Percentiles rank a stretch among this genome's conserved stretches.
Evolutionary conservation across 2,797 vertebrate genomes (phyloP).

Genomic region (Enteromius viviparus): DNA sequence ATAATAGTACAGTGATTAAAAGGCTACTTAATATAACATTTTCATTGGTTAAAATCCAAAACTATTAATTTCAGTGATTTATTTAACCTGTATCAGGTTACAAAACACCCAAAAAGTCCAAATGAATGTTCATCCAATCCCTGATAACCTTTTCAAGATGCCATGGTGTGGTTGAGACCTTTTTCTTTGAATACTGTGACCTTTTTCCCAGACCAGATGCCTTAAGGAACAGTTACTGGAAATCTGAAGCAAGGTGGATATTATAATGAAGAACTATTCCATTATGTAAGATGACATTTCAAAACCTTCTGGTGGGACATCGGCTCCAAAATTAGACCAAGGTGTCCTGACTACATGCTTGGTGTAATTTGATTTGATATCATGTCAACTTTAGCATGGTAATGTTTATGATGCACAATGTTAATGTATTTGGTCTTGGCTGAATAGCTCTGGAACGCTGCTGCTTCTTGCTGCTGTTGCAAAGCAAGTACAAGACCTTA

Average conservation of each 20-base stretch:
- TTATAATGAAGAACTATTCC: constrained; percentile 29
- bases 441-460: background rate
- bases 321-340: constrained; percentile 10
- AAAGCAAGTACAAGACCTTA: background rate
- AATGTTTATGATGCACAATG: background rate
- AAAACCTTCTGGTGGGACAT: constrained; percentile 7
- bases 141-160: constrained; percentile 61
- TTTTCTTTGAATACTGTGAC: constrained; percentile 68
- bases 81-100: background rate
- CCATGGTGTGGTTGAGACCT: constrained; percentile 46
- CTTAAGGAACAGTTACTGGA: constrained; percentile 39
- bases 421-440: background rate
- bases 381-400: background rate
- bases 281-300: constrained; percentile 55
- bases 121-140: constrained; percentile 46
- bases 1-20: background rate
- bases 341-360: background rate
- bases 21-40: background rate
- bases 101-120: constrained; percentile 3
- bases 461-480: background rate
- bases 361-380: background rate
- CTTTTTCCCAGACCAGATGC: constrained; percentile 62
- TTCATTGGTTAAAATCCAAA: background rate
- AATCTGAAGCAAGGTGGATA: constrained; percentile 21
- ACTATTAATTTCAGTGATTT: background rate